These are phyloP conservation scores for Tachyglossus aculeatus DNA, from an alignment of 2,797 vertebrate genomes.

Conservation along the genomic window DNA sequence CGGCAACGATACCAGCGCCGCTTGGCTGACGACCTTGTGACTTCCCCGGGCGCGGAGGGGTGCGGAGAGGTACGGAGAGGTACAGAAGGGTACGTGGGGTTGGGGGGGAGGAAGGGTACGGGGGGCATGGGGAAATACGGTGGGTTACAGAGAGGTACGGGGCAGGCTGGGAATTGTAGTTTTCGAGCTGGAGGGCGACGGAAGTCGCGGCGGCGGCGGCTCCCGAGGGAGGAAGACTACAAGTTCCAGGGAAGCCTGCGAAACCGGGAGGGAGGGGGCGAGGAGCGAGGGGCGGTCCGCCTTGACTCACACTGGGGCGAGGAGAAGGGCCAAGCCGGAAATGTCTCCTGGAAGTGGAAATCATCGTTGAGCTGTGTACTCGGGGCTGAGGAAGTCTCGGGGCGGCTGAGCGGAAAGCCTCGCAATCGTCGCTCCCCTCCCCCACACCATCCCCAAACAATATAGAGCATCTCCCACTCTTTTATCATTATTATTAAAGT, in stretches of 20 bases:
- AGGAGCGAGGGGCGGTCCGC: background rate
- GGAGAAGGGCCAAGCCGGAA: background rate
- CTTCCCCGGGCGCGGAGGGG: background rate
- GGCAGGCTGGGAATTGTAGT: conserved; percentile 44
- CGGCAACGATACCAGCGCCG: background rate
- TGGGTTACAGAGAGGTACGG: too few species aligned
- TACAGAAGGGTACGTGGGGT: background rate
- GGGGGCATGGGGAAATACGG: background rate
- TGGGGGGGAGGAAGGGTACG: background rate
- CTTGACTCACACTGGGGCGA: conserved; percentile 7
- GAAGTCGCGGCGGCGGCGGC: background rate
- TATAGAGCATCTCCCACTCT: background rate
- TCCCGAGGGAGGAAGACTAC: background rate
- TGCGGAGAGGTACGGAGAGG: accelerated
- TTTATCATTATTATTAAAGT: background rate
- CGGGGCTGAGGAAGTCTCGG: conserved; percentile 4
- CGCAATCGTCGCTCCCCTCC: background rate
- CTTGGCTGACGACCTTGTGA: background rate
- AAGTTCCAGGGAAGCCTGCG: background rate
- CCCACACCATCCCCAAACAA: background rate
- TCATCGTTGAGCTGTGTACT: background rate
- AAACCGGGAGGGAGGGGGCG: background rate
- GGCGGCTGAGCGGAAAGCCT: conserved; percentile 27
- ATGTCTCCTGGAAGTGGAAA: conserved; percentile 21
- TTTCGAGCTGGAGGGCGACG: accelerated